Conservation (phyloP, 1,140 invertebrate species). For the Camponotus floridanus region DNA sequence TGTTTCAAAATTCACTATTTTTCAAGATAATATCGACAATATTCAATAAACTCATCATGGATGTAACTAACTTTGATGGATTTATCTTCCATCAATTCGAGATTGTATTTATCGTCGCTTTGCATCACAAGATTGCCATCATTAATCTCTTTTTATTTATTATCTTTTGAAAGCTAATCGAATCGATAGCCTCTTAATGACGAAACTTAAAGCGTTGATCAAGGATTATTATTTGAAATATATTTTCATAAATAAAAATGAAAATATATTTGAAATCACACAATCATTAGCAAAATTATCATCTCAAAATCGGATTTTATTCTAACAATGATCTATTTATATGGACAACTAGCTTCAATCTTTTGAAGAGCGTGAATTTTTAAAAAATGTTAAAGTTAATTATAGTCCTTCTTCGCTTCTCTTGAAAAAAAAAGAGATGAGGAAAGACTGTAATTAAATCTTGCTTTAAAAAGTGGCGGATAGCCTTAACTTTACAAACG, state of each 20-base stretch:
- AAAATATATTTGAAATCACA: neutral
- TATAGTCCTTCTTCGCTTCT: too few relatives aligned
- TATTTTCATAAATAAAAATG: neutral
- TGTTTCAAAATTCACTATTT: too few relatives aligned
- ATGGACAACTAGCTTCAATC: too few relatives aligned
- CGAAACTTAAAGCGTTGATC: neutral
- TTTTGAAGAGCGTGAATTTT: neutral
- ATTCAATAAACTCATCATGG: neutral
- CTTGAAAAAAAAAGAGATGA: neutral
- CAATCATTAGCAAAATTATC: too few relatives aligned
- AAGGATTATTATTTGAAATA: too few relatives aligned
- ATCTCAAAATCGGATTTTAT: too few relatives aligned
- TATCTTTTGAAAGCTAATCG: neutral
- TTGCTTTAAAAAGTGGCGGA: neutral
- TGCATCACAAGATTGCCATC: slow-evolving; percentile 1
- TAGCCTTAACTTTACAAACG: slow-evolving; percentile 31
- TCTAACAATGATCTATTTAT: too few relatives aligned
- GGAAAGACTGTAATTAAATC: neutral
- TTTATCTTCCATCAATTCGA: neutral
- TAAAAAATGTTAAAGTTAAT: neutral
- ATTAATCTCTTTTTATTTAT: neutral
- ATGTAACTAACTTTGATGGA: neutral
- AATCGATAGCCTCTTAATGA: neutral
- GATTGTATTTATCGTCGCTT: neutral
- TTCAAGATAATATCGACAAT: too few relatives aligned